These are phyloP conservation scores for Phyllotis vaccarum DNA, from an alignment of 2,797 vertebrate genomes.

Conservation along the genomic window DNA sequence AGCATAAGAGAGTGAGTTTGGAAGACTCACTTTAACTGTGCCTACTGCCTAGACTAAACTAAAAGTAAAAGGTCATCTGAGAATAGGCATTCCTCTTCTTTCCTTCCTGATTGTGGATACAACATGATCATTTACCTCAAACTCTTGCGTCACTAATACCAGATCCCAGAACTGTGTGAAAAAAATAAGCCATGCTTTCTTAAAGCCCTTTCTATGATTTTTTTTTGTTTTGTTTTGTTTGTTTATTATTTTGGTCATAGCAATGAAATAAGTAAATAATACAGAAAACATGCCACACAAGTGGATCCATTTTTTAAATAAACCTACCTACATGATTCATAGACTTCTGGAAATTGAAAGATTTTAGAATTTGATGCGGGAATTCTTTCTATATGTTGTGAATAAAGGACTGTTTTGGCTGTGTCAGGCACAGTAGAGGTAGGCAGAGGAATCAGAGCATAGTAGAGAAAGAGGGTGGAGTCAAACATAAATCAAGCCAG, in stretches of 20 bases:
- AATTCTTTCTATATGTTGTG: too few relatives aligned
- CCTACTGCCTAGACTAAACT: not conserved
- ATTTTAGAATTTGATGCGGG: too few relatives aligned
- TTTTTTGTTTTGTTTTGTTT: too few relatives aligned
- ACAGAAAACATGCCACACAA: not conserved
- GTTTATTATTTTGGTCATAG: not conserved
- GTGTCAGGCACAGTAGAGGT: too few relatives aligned
- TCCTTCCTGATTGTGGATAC: not conserved
- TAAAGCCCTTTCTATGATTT: not conserved
- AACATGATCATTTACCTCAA: not conserved
- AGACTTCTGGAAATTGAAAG: not conserved
- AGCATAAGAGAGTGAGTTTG: not conserved
- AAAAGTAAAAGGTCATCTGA: too few relatives aligned
- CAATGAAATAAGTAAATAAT: not conserved
- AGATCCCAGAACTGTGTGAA: too few relatives aligned
- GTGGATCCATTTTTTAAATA: not conserved
- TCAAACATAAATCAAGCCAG: too few relatives aligned
- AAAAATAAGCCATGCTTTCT: not conserved
- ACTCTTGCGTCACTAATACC: too few relatives aligned
- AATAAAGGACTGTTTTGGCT: too few relatives aligned
- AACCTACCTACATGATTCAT: not conserved
- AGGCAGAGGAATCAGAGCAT: too few relatives aligned
- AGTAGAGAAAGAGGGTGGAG: too few relatives aligned
- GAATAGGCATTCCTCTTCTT: not conserved
- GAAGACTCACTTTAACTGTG: not conserved